Conservation (phyloP, 2,113 vertebrate species). For the Poeciliopsis occidentalis region DNA sequence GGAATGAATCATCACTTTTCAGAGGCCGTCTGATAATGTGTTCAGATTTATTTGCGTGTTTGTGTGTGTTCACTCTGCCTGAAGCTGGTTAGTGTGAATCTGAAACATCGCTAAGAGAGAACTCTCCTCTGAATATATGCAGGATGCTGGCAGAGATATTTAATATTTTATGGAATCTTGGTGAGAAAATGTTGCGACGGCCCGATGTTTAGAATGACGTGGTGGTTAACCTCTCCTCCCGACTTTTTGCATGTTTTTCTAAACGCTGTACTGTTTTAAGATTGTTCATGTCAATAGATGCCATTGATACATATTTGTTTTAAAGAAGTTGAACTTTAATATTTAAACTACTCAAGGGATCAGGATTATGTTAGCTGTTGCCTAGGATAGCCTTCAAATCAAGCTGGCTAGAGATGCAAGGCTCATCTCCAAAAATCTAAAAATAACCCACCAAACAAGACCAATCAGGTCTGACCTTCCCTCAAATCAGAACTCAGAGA, state of each 20-base stretch:
- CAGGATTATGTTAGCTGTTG: neutral
- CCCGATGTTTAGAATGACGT: slow-evolving; percentile 8
- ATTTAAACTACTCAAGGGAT: neutral
- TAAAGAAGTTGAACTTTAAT: neutral
- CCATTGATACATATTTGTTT: neutral
- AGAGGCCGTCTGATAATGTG: neutral
- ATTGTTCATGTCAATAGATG: too few relatives aligned
- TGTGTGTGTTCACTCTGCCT: neutral
- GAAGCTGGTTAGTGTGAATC: neutral
- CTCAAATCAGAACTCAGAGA: too few relatives aligned
- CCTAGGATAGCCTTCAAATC: too few relatives aligned
- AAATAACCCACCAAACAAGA: too few relatives aligned
- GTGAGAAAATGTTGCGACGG: slow-evolving; percentile 16
- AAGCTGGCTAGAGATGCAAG: neutral
- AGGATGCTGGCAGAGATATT: slow-evolving; percentile 15
- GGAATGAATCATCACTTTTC: slow-evolving; percentile 47
- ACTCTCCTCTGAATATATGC: neutral
- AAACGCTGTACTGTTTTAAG: too few relatives aligned
- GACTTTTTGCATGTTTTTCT: neutral
- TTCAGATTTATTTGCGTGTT: slow-evolving; percentile 1
- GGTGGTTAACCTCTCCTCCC: neutral
- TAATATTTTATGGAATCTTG: slow-evolving; percentile 12
- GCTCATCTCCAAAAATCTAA: neutral
- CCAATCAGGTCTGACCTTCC: too few relatives aligned
- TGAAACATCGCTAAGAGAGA: slow-evolving; percentile 2